Base-by-base conservation (phyloP, 2,113 vertebrate genomes). In the Herpailurus yagouaroundi region DNA sequence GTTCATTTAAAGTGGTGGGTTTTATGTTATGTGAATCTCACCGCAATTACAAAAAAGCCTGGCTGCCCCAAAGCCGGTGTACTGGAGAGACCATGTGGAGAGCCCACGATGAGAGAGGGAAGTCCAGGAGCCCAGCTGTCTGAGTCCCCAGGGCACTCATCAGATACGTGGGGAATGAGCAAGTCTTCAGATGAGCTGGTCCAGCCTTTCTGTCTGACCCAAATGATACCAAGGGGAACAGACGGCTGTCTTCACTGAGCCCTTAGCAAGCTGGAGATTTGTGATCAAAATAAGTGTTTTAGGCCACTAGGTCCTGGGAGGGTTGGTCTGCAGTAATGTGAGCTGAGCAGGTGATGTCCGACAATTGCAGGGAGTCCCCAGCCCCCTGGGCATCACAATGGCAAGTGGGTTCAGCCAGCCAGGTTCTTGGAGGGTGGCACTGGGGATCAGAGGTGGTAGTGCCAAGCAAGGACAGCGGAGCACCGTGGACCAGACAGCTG, bases 141-240 rank as follows among this genome's bases (percentile, higher is more conserved):
- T 9, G 38, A 4, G 73, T 14, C 33, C 52, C n/a, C 29, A 3
- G 64, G 31, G 33, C 4, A 10, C 73, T 12, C 0, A 0, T 23
- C 1, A 0, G 18, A 9, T 0, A 0, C 16, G 0, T 1, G 9
- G 31, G 11, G 15, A 29, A 41, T 8, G 52, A 74, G 33, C 4
- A 4, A 12, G 31, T 21, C 79, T 73, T n/a, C 36, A 7, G 7
- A 15, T 36, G 60, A 18, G 31, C 41, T 18, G 11, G n/a, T 6
- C 29, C 21, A 3, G 12, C 57, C 29, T 31, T 19, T 13, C 19
- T 7, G 23, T 55, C 60, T 60, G n/a, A 52, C 57, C 12, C 11
- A 19, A 25, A 38, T 11, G 55, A 60, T 29, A 45, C 73, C 73
- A 45, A 29, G 38, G 7, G 25, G 73, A 76, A 41, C 73, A 9